Conservation (phyloP, 2,888 invertebrate genomes). For the Orchestes rusci region DNA sequence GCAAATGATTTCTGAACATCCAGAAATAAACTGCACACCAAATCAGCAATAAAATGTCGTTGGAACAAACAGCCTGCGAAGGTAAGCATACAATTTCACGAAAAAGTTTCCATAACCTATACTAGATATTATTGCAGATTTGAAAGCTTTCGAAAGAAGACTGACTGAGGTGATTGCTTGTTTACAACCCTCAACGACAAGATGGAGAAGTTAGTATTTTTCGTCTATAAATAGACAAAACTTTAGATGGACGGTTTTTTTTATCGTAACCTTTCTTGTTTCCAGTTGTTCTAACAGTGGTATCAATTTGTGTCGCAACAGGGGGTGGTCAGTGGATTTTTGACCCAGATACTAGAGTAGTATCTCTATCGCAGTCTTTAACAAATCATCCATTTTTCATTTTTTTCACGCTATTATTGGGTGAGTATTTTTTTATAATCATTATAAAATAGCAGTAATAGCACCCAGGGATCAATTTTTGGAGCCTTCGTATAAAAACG, state of each 20-base stretch:
- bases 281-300: conserved; percentile 76
- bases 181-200: conserved; percentile 85
- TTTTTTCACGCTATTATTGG: conserved; percentile 72
- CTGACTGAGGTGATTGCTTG: conserved; percentile 96
- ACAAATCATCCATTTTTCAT: conserved; percentile 94
- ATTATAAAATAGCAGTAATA: no score
- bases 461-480: no score
- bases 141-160: conserved; percentile 95
- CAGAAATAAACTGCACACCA: no score
- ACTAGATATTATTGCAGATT: conserved; percentile 59
- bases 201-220: conserved; percentile 83
- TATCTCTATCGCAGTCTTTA: conserved; percentile 84
- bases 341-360: conserved; percentile 88
- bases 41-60: conserved; percentile 62
- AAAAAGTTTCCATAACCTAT: conserved; percentile 36
- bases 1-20: no score
- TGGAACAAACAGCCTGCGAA: conserved; percentile 89
- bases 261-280: conserved; percentile 4
- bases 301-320: conserved; percentile 84
- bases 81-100: conserved; percentile 48
- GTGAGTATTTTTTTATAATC: conserved; percentile 57
- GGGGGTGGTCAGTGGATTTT: conserved; percentile 96
- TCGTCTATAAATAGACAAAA: no score
- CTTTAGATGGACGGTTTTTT: background rate
- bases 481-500: no score